Evolutionary conservation across 2,113 vertebrate species (phyloP), one percentile per base, ranked within the genome.

Genomic region (Sclerurus mexicanus): DNA sequence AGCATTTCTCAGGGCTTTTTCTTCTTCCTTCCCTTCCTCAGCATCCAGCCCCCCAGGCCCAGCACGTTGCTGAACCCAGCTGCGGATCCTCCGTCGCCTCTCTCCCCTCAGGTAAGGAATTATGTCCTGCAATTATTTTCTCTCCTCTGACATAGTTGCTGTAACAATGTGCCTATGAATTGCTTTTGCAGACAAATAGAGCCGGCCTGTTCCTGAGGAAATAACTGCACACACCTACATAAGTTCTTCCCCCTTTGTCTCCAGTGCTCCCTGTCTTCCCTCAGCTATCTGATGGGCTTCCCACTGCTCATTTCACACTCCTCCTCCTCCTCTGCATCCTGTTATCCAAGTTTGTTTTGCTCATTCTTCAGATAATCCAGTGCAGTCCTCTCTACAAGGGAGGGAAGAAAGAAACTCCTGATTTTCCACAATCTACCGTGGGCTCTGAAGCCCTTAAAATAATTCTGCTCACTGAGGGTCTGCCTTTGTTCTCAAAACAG

Each of bases 61-160:
- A 15, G 47, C 1, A 7, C 46, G 2, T 1, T 14, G 0, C 55
- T 9, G 25, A 64, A 35, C 1, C 3, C 35, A 12, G 42, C 62
- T 40, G 6, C 1, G 0, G 35, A 9, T n/a, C 33, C 71, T 30
- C 6, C 0, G 10, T 21, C 14, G 2, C 77, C 8, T 47, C 46
- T 7, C 30, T 14, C 22, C 50, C 49, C 81, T 60, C 47, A n/a
- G 47, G 22, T 9, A 42, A 30, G 10, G 66, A 71, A 83, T 86
- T 20, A 46, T 64, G 67, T 64, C 44, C 44, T 59, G 63, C 79
- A 47, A 53, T 85, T 72, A 44, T 77, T 80, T 63, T 12, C 50
- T 49, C n/a, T 66, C 10, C 20, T 33, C 33, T 27, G 46, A 47
- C 4, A 42, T 49, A 21, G 21, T 1, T 44, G 40, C 72, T 19